Evolutionary conservation across 1,140 invertebrate species (phyloP).

Genomic region (Hormaphis cornu): DNA sequence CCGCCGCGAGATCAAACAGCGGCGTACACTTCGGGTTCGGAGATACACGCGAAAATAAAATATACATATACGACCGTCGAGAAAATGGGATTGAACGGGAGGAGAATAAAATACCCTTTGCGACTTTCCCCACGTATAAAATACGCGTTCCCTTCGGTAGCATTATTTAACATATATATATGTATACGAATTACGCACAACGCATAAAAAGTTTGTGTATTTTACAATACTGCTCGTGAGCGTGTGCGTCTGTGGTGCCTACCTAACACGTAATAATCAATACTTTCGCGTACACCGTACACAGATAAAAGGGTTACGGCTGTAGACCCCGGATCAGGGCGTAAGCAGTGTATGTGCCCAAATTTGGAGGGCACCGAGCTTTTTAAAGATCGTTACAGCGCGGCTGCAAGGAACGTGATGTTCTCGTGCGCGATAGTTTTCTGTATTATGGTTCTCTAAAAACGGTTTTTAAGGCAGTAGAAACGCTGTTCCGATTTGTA

Average conservation of each 20-base stretch:
- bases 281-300: conserved; percentile 18
- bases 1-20: conserved; percentile 11
- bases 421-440: too few species aligned
- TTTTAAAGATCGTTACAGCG: too few species aligned
- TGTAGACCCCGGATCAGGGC: not conserved
- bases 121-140: not conserved
- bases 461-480: too few species aligned
- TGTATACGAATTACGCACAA: not conserved
- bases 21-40: conserved; percentile 6
- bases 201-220: not conserved
- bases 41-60: conserved; percentile 22
- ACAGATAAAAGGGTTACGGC: conserved; percentile 21
- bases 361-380: too few species aligned
- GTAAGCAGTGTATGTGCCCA: not conserved
- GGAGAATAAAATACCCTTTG: not conserved
- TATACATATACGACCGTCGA: conserved; percentile 19
- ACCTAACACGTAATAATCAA: conserved; percentile 24
- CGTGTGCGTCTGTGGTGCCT: not conserved
- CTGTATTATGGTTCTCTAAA: too few species aligned
- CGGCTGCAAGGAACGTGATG: too few species aligned
- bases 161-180: not conserved
- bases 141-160: not conserved
- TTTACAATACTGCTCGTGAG: not conserved
- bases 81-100: conserved; percentile 15
- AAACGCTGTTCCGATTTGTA: too few species aligned